These are phyloP conservation scores for Lysandra bellargus DNA, from an alignment of 2,888 invertebrate genomes.

Conservation along the genomic window DNA sequence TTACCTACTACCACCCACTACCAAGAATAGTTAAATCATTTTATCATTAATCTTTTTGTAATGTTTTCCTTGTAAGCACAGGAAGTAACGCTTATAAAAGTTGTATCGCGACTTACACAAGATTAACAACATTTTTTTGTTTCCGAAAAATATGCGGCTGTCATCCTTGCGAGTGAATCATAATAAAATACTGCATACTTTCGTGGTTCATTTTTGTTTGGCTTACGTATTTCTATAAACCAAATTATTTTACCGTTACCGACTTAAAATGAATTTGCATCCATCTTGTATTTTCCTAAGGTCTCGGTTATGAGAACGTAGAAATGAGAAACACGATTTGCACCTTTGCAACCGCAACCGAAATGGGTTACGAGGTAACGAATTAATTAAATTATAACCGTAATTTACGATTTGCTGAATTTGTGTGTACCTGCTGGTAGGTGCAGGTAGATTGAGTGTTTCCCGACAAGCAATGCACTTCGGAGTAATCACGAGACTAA, in stretches of 20 bases:
- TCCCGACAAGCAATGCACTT: neutral
- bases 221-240: neutral
- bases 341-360: constrained; percentile 4
- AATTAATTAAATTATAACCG: constrained; percentile 16
- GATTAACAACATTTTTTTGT: neutral
- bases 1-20: neutral
- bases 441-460: neutral
- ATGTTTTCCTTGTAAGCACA: neutral
- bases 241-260: neutral
- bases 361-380: neutral
- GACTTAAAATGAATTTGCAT: neutral
- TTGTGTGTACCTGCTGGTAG: neutral
- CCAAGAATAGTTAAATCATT: neutral
- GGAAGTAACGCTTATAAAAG: neutral
- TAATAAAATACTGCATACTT: neutral
- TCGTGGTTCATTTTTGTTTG: neutral
- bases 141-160: neutral
- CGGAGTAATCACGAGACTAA: neutral
- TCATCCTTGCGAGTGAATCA: neutral
- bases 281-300: neutral
- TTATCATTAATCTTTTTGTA: neutral
- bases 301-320: neutral
- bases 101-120: neutral
- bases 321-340: neutral
- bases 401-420: constrained; percentile 8